Evolutionary conservation across 2,113 vertebrate genomes (phyloP), one percentile per base, ranked within the genome.

Genomic region (Periophthalmodon schlosseri): DNA sequence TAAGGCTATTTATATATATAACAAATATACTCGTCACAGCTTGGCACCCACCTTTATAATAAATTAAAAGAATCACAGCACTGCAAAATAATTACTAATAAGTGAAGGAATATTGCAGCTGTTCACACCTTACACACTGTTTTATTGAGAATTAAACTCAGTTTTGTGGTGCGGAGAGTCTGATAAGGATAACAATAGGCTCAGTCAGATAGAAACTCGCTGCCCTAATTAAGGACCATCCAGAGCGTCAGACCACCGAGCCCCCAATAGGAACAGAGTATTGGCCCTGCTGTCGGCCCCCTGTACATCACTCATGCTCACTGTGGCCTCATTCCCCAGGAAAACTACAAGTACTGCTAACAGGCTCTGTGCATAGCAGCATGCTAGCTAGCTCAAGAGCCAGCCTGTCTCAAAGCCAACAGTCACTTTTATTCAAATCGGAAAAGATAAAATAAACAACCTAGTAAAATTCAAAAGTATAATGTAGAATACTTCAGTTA

Each of bases 301-400:
- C 10, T 67, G 65, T 44, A 64, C 67, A 73, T 73, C 20, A 61
- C 34, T 50, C 60, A 57, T 14, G 65, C 52, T 46, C 39, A 47
- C 16, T 23, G 39, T 67, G 65, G 39, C 65, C 65, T 67, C 39
- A 67, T 67, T 67, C 65, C 44, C 47, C 21, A 47, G 11, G 16
- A 44, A 67, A 47, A 47, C 36, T 44, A n/a, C 10, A 24, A 47
- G 11, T 67, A 28, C 57, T 28, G 23, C 9, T 28, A 60, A 24
- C 3, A 28, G 28, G 3, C n/a, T n/a, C 28, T 28, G 28, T 28
- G 28, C 28, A 28, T 3, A 28, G 28, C 28, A 28, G 28, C 28
- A 28, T 28, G 28, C 28, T 28, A 28, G 28, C 28, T 28, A 28
- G 28, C 28, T 28, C 28, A 28, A 28, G 28, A n/a, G n/a, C n/a